Percentiles rank a stretch among this genome's conserved stretches.
Conservation (phyloP, 2,797 vertebrate genomes). For the Phoxinus dragarum region DNA sequence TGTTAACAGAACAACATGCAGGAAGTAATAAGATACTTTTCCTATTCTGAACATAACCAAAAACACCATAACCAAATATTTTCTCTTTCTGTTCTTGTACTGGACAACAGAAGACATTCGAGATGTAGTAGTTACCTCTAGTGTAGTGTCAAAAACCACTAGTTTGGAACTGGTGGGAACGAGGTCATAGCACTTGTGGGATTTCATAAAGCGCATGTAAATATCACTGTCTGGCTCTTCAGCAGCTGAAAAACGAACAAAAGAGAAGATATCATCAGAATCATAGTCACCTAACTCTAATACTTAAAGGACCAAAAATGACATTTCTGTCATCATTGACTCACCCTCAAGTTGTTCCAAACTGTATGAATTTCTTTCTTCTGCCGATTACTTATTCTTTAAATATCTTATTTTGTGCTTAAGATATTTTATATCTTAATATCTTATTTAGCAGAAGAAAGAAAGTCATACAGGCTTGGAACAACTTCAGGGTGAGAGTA, state of each 20-base stretch:
- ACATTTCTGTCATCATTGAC: too few relatives aligned
- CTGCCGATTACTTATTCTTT: too few relatives aligned
- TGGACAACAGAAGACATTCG: neutral
- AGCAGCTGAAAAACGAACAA: constrained; percentile 77
- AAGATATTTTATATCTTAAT: too few relatives aligned
- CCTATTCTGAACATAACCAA: neutral
- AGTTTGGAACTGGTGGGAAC: constrained; percentile 98
- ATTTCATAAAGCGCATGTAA: constrained; percentile 98
- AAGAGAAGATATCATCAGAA: neutral
- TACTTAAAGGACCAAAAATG: too few relatives aligned
- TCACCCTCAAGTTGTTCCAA: too few relatives aligned
- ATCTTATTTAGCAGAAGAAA: too few relatives aligned
- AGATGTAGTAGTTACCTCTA: constrained; percentile 85
- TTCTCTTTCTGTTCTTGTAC: neutral
- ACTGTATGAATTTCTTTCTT: too few relatives aligned
- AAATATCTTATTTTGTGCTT: too few relatives aligned
- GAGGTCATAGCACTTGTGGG: constrained; percentile 99
- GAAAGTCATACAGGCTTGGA: too few relatives aligned
- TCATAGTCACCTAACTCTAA: neutral
- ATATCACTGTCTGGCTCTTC: constrained; percentile 95
- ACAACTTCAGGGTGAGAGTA: too few relatives aligned
- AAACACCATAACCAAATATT: neutral
- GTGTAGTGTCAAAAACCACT: constrained; percentile 96
- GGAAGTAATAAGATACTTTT: neutral
- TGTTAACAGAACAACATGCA: neutral